Conservation (phyloP, 2,888 invertebrate species). For the Nomada flava region DNA sequence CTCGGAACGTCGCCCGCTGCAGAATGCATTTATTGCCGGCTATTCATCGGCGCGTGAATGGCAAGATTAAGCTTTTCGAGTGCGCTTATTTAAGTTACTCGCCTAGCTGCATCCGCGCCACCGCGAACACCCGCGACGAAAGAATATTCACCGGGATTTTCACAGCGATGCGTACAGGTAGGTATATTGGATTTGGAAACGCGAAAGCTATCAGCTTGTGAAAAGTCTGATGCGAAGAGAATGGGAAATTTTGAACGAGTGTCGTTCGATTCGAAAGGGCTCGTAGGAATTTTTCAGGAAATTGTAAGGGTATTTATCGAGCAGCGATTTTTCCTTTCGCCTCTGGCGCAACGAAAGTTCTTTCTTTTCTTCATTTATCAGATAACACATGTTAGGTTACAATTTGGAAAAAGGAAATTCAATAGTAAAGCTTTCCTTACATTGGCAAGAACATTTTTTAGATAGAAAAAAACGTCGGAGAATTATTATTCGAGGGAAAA, state of each 20-base stretch:
- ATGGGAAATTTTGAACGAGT: background rate
- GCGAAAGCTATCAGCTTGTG: slow-evolving; percentile 9
- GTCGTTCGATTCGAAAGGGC: background rate
- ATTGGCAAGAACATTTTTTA: no score
- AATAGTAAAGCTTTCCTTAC: no score
- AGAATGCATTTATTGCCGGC: slow-evolving; percentile 58
- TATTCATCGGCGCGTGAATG: slow-evolving; percentile 61
- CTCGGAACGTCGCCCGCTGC: slow-evolving; percentile 33
- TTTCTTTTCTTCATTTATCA: no score
- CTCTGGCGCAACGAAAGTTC: no score
- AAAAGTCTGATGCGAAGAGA: background rate
- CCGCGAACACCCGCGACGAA: slow-evolving; percentile 31
- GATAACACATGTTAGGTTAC: no score
- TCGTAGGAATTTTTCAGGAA: background rate
- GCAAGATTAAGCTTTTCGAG: slow-evolving; percentile 57
- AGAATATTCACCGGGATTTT: slow-evolving; percentile 50
- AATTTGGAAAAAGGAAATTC: no score
- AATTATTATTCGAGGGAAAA: no score
- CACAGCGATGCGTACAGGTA: slow-evolving; percentile 20
- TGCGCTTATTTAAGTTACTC: slow-evolving; percentile 59
- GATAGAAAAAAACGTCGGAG: no score
- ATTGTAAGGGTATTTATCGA: background rate
- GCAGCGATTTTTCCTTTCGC: no score
- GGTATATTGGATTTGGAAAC: slow-evolving; percentile 12
- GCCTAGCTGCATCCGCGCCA: slow-evolving; percentile 32